Percentiles rank a stretch among this genome's conserved stretches.
Conservation (phyloP, 2,888 invertebrate species). For the Drosophila buzzatii region DNA sequence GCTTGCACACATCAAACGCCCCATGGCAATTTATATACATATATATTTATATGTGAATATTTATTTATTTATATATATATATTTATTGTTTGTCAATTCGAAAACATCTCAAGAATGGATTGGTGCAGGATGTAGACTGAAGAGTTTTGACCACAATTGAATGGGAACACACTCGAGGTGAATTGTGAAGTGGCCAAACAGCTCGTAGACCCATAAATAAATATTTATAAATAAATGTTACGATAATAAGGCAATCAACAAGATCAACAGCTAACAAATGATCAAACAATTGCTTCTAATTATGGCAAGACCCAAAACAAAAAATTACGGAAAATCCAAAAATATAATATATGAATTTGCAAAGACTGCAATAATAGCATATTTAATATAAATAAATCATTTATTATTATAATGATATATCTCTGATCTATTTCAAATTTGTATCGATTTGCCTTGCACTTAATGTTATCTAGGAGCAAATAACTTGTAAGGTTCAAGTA, state of each 20-base stretch:
- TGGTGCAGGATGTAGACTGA: constrained; percentile 48
- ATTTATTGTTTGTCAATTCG: not conserved
- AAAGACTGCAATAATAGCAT: too few species aligned
- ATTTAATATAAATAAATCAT: not conserved
- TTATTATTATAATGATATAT: not conserved
- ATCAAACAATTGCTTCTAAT: constrained; percentile 30
- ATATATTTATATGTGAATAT: constrained; percentile 4
- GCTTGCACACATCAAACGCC: constrained; percentile 37
- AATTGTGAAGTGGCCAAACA: constrained; percentile 30
- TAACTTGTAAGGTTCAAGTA: not conserved
- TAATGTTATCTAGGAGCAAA: not conserved
- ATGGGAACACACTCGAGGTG: constrained; percentile 22
- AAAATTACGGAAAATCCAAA: constrained; percentile 11
- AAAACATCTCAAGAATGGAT: constrained; percentile 39
- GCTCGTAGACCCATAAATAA: constrained; percentile 37
- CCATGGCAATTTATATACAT: constrained; percentile 36
- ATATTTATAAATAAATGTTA: constrained; percentile 44
- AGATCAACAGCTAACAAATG: constrained; percentile 44
- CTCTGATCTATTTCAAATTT: not conserved
- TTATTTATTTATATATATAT: constrained; percentile 37
- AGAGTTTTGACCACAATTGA: constrained; percentile 36
- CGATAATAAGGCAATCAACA: constrained; percentile 46
- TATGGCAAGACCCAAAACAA: constrained; percentile 16
- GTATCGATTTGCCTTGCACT: not conserved
- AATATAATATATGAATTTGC: not conserved